Evolutionary conservation across 1,140 invertebrate species (phyloP), one percentile per base, ranked within the genome.

Genomic region (Piezodorus guildinii): DNA sequence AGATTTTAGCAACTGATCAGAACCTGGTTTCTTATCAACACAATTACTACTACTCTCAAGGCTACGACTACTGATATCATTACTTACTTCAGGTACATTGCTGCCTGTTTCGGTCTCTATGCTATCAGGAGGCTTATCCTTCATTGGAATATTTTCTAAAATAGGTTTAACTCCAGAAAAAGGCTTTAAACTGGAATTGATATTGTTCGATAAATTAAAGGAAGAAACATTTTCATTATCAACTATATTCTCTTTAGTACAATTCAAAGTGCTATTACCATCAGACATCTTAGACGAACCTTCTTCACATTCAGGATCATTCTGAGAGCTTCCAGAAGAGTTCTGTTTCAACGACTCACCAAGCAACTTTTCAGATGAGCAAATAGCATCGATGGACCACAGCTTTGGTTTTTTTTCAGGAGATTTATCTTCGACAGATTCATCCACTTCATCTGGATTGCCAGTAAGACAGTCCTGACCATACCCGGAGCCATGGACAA

Each of bases 391-490:
- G 27, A 72, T 72, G 61, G 67, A 71, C 71, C 70, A 72, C 23
- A 72, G 62, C 60, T 71, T 72, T 23, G 69, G 67, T 63, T 70
- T 71, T 39, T 67, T 69, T 21, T 69, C 64, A 25, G 49, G 17
- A 19, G 19, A 34, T 27, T 25, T 56, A 23, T 56, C 52, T 25
- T 44, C 43, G 17, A 19, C 14, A 23, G 39, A 44, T 34, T 51
- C 45, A 12, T 62, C 30, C 5, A 23, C 25, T 34, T 49, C 73
- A 0, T 71, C 77, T 15, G 79, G 77, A 72, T 85, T 86, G 2
- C 84, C 84, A 14, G 82, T 84, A 21, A 82, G 77, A 71, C 84
- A 86, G 16, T 84, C 81, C 21, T 72, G 75, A n/a, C 86, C 87
- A 49, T 76, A 77, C 60, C 87, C 87, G 68, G 83, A 80, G 3